phyloP scores from a whole-genome alignment of 2,113 vertebrate genomes.

The Leuciscus idus region DNA sequence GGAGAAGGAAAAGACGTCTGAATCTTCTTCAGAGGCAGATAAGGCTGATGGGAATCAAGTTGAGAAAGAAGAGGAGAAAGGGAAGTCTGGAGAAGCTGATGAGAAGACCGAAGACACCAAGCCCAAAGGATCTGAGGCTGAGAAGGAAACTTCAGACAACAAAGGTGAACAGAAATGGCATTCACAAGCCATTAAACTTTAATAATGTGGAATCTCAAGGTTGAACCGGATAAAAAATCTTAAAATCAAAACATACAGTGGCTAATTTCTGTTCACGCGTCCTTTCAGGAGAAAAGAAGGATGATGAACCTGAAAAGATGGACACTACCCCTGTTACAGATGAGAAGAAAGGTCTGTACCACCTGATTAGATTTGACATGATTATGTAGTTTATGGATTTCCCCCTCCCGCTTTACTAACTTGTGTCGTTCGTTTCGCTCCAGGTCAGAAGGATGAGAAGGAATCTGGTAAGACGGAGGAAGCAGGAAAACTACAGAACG shows the following conservation, averaged over 20 bases:
- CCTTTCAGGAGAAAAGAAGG: constrained; percentile 64
- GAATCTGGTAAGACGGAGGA: constrained; percentile 84
- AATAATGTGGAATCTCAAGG: not conserved
- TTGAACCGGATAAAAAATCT: not conserved
- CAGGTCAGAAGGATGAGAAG: constrained; percentile 75
- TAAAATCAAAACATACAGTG: not conserved
- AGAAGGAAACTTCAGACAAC: constrained; percentile 81
- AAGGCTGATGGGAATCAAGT: constrained; percentile 78
- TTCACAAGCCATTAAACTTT: not conserved
- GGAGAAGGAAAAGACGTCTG: constrained; percentile 59
- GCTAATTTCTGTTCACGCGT: not conserved
- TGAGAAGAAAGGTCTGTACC: constrained; percentile 68
- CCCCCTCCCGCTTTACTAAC: not conserved
- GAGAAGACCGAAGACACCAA: constrained; percentile 68
- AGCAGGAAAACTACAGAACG: constrained; percentile 87
- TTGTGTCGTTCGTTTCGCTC: not conserved
- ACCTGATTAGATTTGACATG: not conserved
- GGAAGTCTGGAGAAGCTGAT: constrained; percentile 63
- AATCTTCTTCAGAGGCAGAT: constrained; percentile 74
- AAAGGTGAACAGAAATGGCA: constrained; percentile 74
- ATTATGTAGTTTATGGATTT: not conserved
- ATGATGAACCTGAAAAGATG: constrained; percentile 69
- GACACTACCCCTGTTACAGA: constrained; percentile 59
- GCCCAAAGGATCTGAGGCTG: constrained; percentile 72
- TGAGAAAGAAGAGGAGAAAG: constrained; percentile 53